Base-by-base conservation (phyloP, 1,140 invertebrate genomes). In the Trachymyrmex cornetzi region DNA sequence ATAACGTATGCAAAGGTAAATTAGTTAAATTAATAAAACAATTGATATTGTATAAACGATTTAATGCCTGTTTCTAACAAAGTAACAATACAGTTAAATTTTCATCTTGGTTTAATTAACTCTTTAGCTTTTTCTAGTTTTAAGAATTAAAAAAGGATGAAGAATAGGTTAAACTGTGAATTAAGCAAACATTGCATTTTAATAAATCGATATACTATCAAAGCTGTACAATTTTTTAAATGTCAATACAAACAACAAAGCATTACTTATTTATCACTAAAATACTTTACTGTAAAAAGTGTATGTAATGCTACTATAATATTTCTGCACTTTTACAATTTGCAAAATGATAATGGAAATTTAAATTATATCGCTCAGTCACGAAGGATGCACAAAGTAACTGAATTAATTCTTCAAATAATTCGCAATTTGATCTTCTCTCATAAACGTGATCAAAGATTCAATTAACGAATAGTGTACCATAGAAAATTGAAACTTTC, bases 401-500 rank as follows among this genome's bases (percentile, higher is more conserved):
- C 50, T 30, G 11, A 74, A 55, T 34, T 61, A 61, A 77, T 44
- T 27, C 22, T 27, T 77, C 22, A 61, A 61, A 16, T 44, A 38
- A 24, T 59, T 38, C 53, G 3, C 0, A n/a, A 48, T 57, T 57
- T 6, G 14, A 74, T 57, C 24, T 55, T 30, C 11, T 22, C 14
- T 80, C 19, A 64, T 66, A 24, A 77, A 77, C 2, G 3, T 69
- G 24, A 69, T 69, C 27, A 24, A 69, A 69, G 48, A 80, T 80
- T 69, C 77, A 82, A 82, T 82, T 57, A 81, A 30, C 19, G 12
- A 11, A 5, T 1, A 53, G 24, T 66, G 12, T 57, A 27, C 50
- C 34, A n/a, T 74, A 24, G 14, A 82, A 59, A 44, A 72, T 74
- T 72, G 22, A 59, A 59, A 72, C 24, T 38, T 38, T 6, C 16